Evolutionary conservation across 1,140 invertebrate species (phyloP).

Genomic region (Diabrotica virgifera): DNA sequence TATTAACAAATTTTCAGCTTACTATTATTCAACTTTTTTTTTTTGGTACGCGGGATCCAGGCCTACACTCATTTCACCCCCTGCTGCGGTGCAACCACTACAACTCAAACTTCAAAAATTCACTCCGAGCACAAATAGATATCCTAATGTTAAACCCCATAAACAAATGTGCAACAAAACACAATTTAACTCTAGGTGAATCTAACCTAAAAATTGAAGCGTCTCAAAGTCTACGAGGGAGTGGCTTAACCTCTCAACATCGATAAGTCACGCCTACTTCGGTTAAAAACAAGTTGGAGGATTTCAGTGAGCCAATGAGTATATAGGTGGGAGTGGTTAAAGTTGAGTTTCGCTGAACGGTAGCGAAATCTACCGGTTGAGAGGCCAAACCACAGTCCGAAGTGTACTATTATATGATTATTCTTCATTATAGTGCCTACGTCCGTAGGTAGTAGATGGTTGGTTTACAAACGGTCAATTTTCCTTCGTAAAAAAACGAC

Average conservation of each 20-base stretch:
- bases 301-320: constrained; percentile 19
- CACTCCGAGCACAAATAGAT: constrained; percentile 9
- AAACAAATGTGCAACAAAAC: constrained; percentile 19
- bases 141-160: constrained; percentile 11
- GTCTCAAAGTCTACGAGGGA: constrained; percentile 36
- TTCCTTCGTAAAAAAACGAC: constrained; percentile 46
- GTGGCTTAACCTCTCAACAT: constrained; percentile 16
- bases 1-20: too few species aligned
- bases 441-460: constrained; percentile 50
- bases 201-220: constrained; percentile 40
- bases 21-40: too few species aligned
- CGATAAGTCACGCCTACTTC: constrained; percentile 7
- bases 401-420: constrained; percentile 51
- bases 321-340: constrained; percentile 22
- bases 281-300: constrained; percentile 29
- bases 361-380: constrained; percentile 44
- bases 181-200: constrained; percentile 29
- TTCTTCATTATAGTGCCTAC: constrained; percentile 51
- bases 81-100: constrained; percentile 4
- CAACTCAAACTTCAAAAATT: constrained; percentile 6
- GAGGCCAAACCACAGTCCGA: constrained; percentile 37
- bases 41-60: too few species aligned
- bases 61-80: background rate
- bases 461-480: constrained; percentile 46
- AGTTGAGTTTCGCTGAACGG: constrained; percentile 35